phyloP scores from a whole-genome alignment of 2,888 invertebrate genomes.

The Bhutanitis thaidina region DNA sequence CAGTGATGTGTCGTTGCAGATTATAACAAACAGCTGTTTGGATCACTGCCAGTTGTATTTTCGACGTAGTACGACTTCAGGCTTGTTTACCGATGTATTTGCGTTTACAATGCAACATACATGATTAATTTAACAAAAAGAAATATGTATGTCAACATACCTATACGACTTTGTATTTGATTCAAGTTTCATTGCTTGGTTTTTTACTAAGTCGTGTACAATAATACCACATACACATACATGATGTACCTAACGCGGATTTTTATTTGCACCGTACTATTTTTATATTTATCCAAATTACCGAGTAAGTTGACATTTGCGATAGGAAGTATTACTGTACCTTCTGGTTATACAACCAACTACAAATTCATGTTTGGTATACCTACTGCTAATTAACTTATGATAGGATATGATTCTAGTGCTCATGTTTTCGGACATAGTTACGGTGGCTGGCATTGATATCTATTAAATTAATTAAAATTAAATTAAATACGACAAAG shows the following conservation, averaged over 20 bases:
- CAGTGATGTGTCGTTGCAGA: neutral
- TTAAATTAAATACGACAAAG: too few species aligned
- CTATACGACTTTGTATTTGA: too few species aligned
- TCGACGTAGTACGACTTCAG: slow-evolving; percentile 17
- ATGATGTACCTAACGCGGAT: too few species aligned
- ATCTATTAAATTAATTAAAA: too few species aligned
- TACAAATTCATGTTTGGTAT: too few species aligned
- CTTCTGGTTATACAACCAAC: too few species aligned
- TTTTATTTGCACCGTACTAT: neutral
- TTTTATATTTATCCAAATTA: neutral
- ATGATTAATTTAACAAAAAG: neutral
- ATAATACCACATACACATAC: neutral
- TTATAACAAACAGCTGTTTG: slow-evolving; percentile 32
- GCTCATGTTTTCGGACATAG: too few species aligned
- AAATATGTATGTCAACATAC: too few species aligned
- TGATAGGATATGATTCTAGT: too few species aligned
- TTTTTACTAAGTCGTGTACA: neutral
- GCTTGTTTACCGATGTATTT: slow-evolving; percentile 19
- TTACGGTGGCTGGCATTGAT: too few species aligned
- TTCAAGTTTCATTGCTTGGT: too few species aligned
- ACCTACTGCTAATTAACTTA: too few species aligned
- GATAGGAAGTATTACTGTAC: slow-evolving; percentile 5
- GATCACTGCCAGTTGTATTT: slow-evolving; percentile 27
- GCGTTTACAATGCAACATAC: slow-evolving; percentile 5
- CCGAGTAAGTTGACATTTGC: slow-evolving; percentile 2